phyloP scores from a whole-genome alignment of 2,797 vertebrate genomes.

The Hozukius guyotensis region DNA sequence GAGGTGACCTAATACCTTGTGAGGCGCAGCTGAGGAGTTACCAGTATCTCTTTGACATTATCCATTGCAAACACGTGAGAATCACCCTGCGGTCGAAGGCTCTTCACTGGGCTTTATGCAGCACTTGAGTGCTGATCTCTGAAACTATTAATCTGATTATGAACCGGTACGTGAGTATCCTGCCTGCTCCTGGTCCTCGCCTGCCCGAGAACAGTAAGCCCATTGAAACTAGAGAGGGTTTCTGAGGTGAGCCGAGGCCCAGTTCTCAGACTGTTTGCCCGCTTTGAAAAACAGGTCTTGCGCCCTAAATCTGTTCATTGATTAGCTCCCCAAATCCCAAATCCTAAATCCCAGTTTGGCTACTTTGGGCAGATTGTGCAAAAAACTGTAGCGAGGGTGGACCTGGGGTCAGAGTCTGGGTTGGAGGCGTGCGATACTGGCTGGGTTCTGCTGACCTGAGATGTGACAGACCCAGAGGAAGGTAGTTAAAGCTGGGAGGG shows the following conservation, averaged over 20 bases:
- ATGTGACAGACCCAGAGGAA: conserved; percentile 16
- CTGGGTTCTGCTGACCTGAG: conserved; percentile 30
- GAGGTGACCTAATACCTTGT: conserved; percentile 72
- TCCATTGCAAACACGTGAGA: conserved; percentile 73
- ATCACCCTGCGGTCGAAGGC: conserved; percentile 49
- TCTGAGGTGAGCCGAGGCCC: conserved; percentile 34
- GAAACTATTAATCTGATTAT: conserved; percentile 77
- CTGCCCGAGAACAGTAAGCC: conserved; percentile 60
- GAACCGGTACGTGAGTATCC: conserved; percentile 55
- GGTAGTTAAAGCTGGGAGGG: conserved; percentile 45
- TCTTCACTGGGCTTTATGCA: conserved; percentile 56
- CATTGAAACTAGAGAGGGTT: conserved; percentile 72
- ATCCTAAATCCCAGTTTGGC: conserved; percentile 10
- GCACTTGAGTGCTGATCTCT: conserved; percentile 54
- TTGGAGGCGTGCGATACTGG: neutral
- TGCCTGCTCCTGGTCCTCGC: conserved; percentile 56
- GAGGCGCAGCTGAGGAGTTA: conserved; percentile 74
- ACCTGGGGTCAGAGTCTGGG: neutral
- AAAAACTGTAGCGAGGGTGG: neutral
- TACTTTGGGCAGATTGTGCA: conserved; percentile 29
- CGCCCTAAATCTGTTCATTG: conserved; percentile 38
- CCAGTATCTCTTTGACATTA: conserved; percentile 82
- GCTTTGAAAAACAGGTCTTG: conserved; percentile 13
- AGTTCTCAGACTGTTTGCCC: conserved; percentile 47
- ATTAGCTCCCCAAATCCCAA: conserved; percentile 12